phyloP scores from a whole-genome alignment of 2,888 invertebrate species.

The Stegana nigrithorax region DNA sequence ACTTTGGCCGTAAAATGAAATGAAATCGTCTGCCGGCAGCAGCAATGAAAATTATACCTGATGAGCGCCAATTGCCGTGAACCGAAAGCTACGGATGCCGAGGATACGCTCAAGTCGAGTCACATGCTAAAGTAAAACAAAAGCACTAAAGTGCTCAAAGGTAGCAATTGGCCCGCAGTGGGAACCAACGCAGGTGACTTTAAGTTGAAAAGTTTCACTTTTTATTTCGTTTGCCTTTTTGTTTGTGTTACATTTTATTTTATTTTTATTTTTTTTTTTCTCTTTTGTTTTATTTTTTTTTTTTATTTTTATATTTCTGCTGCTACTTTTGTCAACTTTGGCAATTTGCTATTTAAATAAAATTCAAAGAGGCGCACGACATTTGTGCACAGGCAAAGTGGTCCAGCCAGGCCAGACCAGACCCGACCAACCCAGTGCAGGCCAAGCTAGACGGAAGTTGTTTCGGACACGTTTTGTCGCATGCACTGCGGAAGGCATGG shows the following conservation, averaged over 20 bases:
- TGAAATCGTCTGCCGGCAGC: conserved; percentile 53
- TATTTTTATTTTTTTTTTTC: not conserved
- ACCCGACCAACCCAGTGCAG: too few relatives aligned
- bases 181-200: conserved; percentile 56
- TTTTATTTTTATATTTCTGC: too few relatives aligned
- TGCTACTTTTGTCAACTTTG: not conserved
- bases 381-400: too few relatives aligned
- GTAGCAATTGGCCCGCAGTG: conserved; percentile 24
- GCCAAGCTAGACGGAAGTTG: too few relatives aligned
- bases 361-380: not conserved
- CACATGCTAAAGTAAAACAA: conserved; percentile 33
- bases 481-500: too few relatives aligned
- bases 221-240: conserved; percentile 28
- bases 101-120: too few relatives aligned
- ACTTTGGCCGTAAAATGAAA: conserved; percentile 61
- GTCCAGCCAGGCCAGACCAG: too few relatives aligned
- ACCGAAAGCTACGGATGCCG: too few relatives aligned
- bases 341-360: conserved; percentile 12
- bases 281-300: not conserved
- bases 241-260: too few relatives aligned
- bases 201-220: conserved; percentile 49
- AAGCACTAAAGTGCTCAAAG: not conserved
- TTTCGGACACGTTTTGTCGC: too few relatives aligned
- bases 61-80: conserved; percentile 55
- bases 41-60: conserved; percentile 53